Evolutionary conservation across 2,113 vertebrate species (phyloP), one percentile per base, ranked within the genome.

Genomic region (Salminus brasiliensis): DNA sequence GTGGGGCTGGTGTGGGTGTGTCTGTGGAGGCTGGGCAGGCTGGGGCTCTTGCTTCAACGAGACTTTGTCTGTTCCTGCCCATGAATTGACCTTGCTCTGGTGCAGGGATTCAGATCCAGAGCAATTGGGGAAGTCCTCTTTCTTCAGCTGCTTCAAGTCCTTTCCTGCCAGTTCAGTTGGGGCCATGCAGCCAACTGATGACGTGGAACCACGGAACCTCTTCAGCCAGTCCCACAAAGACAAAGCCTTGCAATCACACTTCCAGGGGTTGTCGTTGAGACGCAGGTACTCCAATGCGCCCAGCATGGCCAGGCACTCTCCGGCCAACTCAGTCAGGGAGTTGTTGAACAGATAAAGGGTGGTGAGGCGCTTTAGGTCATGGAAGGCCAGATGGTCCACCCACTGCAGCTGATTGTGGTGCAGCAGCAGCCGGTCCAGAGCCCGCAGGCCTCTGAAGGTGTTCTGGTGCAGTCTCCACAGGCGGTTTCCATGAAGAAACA

Each of bases 321-420:
- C 96, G 10, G 94, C 94, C 78, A 99, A 92, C 91, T 98, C 94
- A 0, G 94, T 88, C 85, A 99, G 94, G 81, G 96, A 96, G 91
- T 98, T 99, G 87, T 99, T 99, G 92, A 99, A 99, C 83, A 99
- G 93, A 86, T 95, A 99, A 81, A 99, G 96, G 23, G 96, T 97
- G 86, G 97, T 98, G 80, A 99, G 94, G 84, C 95, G 93, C 83
- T 94, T 95, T 77, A 99, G 95, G 90, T 98, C 97, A 0, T 98
- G 97, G 88, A 99, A 99, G 47, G 96, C 96, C 88, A 92, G 88
- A 43, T 87, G 94, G 84, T 98, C 95, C 45, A 99, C 93, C 95
- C 95, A 97, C 88, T 96, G 96, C 32, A 99, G 94, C 90, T 93
- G 96, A 91, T 99, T 99, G 90, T 98, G 95, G 83, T 99, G 98